Evolutionary conservation across 2,113 vertebrate species (phyloP).

Genomic region (Nipponia nippon): DNA sequence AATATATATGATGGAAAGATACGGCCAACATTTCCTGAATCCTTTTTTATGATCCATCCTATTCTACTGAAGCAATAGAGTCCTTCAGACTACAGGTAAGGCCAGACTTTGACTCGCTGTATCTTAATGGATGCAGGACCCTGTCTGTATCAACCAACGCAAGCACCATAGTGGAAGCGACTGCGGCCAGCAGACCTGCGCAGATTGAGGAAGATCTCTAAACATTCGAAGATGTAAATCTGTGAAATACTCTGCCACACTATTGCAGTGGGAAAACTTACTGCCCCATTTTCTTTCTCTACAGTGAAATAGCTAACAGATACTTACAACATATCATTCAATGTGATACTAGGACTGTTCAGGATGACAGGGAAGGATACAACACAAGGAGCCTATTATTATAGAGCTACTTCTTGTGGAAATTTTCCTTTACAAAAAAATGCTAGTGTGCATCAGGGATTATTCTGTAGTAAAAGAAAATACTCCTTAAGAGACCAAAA

Average conservation of each 20-base stretch:
- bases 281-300: background rate
- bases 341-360: background rate
- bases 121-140: background rate
- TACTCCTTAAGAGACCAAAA: background rate
- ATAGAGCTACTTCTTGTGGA: background rate
- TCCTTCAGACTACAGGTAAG: background rate
- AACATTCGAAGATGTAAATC: background rate
- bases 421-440: background rate
- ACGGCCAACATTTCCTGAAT: background rate
- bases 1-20: background rate
- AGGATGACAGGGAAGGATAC: background rate
- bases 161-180: background rate
- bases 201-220: background rate
- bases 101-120: background rate
- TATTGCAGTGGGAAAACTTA: background rate
- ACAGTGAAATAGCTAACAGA: background rate
- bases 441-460: background rate
- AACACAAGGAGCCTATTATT: background rate
- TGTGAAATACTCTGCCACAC: background rate
- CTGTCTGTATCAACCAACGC: background rate
- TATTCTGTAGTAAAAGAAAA: background rate
- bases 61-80: background rate
- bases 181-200: background rate
- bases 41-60: background rate
- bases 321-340: background rate